phyloP scores from a whole-genome alignment of 2,888 invertebrate species.

The Agriotes lineatus region DNA sequence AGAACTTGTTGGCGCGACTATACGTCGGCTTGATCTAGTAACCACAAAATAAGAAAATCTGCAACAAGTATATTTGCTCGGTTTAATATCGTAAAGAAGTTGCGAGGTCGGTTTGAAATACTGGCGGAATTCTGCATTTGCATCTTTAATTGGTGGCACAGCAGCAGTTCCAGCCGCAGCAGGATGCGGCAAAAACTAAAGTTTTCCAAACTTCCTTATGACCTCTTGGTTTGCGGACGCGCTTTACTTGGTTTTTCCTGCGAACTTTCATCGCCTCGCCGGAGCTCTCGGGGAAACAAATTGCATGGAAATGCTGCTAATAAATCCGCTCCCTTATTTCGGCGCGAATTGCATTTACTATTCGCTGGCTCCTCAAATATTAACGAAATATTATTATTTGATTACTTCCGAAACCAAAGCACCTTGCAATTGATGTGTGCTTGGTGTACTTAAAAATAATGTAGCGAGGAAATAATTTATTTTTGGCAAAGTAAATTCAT shows the following conservation, averaged over 20 bases:
- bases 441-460: no score
- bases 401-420: no score
- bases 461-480: no score
- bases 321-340: not conserved
- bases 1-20: no score
- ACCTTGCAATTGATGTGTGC: no score
- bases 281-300: conserved; percentile 17
- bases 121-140: conserved; percentile 8
- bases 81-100: conserved; percentile 7
- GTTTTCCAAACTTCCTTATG: conserved; percentile 22
- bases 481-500: no score
- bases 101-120: conserved; percentile 4
- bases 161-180: not conserved
- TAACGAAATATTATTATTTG: not conserved
- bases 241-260: conserved; percentile 9
- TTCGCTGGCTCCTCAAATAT: not conserved
- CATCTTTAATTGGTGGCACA: conserved; percentile 11
- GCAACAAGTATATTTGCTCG: conserved; percentile 20
- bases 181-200: conserved; percentile 19
- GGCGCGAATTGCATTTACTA: conserved; percentile 9
- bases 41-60: conserved; percentile 13
- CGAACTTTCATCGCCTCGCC: conserved; percentile 10
- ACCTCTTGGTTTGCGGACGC: conserved; percentile 22
- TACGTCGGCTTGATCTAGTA: conserved; percentile 1
- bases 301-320: conserved; percentile 22